Evolutionary conservation across 2,888 invertebrate species (phyloP).

Genomic region (Chaetogeoica ovagalla): DNA sequence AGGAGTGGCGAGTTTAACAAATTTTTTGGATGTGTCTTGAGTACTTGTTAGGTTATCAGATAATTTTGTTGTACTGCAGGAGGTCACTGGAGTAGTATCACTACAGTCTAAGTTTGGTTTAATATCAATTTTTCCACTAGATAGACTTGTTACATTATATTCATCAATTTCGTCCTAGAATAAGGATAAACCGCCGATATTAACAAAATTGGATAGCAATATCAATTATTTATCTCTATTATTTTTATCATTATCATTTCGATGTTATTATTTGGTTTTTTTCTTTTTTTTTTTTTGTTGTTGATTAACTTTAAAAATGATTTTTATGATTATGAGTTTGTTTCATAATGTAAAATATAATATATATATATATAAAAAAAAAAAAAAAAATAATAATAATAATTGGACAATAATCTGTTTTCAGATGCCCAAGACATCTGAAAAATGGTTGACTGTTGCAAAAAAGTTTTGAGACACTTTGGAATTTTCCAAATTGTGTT

Average conservation of each 20-base stretch:
- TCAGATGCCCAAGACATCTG: neutral
- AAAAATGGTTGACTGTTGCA: constrained; percentile 29
- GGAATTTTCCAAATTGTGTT: constrained; percentile 44
- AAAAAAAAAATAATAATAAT: too few relatives aligned
- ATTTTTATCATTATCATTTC: too few relatives aligned
- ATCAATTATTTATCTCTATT: neutral
- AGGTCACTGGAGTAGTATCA: neutral
- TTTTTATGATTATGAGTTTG: neutral
- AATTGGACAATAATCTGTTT: neutral
- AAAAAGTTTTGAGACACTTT: constrained; percentile 16
- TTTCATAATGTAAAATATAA: neutral
- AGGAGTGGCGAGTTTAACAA: neutral
- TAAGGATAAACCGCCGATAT: neutral
- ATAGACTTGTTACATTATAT: neutral
- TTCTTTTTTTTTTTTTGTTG: too few relatives aligned
- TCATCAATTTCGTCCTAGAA: neutral
- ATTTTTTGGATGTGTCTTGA: neutral
- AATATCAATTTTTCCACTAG: neutral
- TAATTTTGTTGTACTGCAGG: neutral
- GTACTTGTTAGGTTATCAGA: neutral
- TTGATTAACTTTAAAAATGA: neutral
- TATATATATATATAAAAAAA: neutral
- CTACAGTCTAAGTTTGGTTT: neutral
- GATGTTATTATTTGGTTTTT: neutral
- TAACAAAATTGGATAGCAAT: neutral